These are phyloP conservation scores for Recurvirostra avosetta DNA, from an alignment of 2,113 vertebrate genomes.

Conservation along the genomic window DNA sequence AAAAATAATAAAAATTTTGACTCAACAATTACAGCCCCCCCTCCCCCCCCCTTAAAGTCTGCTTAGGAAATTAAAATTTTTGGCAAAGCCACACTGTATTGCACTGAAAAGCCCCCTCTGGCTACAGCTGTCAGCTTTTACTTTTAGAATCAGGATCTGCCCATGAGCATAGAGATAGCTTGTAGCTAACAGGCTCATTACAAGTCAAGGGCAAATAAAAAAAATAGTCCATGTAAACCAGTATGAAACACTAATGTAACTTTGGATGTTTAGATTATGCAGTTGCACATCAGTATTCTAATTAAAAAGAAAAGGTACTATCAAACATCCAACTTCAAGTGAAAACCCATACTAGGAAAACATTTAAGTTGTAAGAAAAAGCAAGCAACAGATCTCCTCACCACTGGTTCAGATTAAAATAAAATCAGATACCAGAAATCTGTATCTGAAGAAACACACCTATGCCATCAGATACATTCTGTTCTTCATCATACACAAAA, in stretches of 20 bases:
- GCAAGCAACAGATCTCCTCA: neutral
- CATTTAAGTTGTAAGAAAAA: neutral
- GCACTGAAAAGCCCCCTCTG: slow-evolving; percentile 41
- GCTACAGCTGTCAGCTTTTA: slow-evolving; percentile 61
- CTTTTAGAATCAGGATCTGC: slow-evolving; percentile 49
- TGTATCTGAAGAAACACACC: neutral
- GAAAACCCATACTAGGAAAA: neutral
- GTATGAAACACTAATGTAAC: slow-evolving; percentile 65
- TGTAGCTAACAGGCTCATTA: slow-evolving; percentile 73
- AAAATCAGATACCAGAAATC: neutral
- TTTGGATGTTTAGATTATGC: neutral
- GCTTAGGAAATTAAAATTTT: slow-evolving; percentile 54
- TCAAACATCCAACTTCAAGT: neutral
- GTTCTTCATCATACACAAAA: neutral
- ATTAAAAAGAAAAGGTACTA: neutral
- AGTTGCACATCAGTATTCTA: neutral
- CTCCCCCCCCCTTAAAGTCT: neutral
- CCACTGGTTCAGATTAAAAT: neutral
- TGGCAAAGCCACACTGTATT: slow-evolving; percentile 20
- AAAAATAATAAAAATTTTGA: neutral
- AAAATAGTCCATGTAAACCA: slow-evolving; percentile 63
- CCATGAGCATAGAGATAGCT: slow-evolving; percentile 51
- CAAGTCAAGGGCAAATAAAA: slow-evolving; percentile 76
- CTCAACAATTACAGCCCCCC: neutral
- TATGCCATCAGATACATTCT: neutral